Evolutionary conservation across 30 jellyfish, hydroid and myxozoan genomes (phyloP).

Genomic region (Mastigias papua): DNA sequence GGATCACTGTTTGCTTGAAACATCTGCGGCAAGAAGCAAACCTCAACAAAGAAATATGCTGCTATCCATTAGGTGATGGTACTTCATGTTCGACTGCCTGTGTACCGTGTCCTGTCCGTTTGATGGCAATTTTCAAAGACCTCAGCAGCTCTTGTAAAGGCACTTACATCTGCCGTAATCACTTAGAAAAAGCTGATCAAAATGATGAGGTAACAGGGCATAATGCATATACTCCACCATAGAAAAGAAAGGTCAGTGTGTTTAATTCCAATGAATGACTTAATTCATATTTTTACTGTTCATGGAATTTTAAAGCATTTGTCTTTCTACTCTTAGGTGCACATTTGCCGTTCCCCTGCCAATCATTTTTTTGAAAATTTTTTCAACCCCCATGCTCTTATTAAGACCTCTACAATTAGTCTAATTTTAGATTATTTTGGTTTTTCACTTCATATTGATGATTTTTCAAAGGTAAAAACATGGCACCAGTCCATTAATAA

Average conservation of each 20-base stretch:
- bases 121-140: slow-evolving; percentile 19
- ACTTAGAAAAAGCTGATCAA: slow-evolving; percentile 11
- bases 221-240: slow-evolving; percentile 26
- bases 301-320: background rate
- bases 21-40: slow-evolving; percentile 22
- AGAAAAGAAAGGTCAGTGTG: slow-evolving; percentile 24
- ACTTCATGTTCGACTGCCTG: slow-evolving; percentile 1
- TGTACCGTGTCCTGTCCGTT: slow-evolving; percentile 6
- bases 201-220: slow-evolving; percentile 9
- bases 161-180: slow-evolving; percentile 24
- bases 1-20: slow-evolving; percentile 17
- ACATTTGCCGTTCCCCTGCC: too few species aligned
- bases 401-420: too few species aligned
- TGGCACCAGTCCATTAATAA: background rate
- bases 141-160: slow-evolving; percentile 17
- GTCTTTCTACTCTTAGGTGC: background rate
- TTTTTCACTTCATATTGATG: background rate
- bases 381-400: too few species aligned
- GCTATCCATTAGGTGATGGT: slow-evolving; percentile 29
- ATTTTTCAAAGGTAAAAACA: background rate
- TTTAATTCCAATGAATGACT: background rate
- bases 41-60: slow-evolving; percentile 14
- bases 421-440: background rate
- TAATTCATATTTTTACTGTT: background rate
- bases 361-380: too few species aligned